Evolutionary conservation across 2,888 invertebrate species (phyloP), one percentile per base, ranked within the genome.

Genomic region (Dasypogon diadema): DNA sequence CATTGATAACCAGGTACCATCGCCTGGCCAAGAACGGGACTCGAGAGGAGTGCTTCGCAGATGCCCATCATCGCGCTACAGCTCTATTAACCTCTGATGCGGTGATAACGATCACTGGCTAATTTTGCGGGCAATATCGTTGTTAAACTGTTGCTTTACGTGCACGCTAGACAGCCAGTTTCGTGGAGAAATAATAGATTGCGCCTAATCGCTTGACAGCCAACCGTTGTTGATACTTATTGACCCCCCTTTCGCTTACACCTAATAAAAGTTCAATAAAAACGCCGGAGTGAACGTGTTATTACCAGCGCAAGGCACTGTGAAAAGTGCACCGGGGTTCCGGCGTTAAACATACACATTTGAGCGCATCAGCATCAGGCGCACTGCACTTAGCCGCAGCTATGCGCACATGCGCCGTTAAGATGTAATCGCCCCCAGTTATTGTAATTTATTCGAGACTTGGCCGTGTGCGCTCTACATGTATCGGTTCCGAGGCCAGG

Each of bases 71-170:
- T 77, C 78, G 30, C 74, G 42, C 75, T 81, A 83, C 82, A 83
- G 82, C 84, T 83, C 82, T 83, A 84, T 85, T 85, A 84, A 82
- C 82, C 84, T 80, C 84, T 84, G 75, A 85, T 84, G 83, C 84
- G 82, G 84, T 84, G 84, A 84, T 84, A 85, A 84, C 85, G 83
- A 84, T 85, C 84, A 81, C 21, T 34, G 68, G 74, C 74, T 77
- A 77, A 77, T 75, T 77, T 77, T 34, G 77, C 54, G 72, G 68
- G 75, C 75, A 77, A 77, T 75, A 77, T 72, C 72, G 77, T 72
- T 54, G 77, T 77, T 77, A 77, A 75, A 72, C 77, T 77, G 77
- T 75, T 73, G 26, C 65, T 77, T 70, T 63, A 76, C 76, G 48
- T 65, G 75, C 60, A 58, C 54, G 63, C 34, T 54, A 63, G 46